Base-by-base conservation (phyloP, 2,113 vertebrate species). In the Calcarius ornatus region DNA sequence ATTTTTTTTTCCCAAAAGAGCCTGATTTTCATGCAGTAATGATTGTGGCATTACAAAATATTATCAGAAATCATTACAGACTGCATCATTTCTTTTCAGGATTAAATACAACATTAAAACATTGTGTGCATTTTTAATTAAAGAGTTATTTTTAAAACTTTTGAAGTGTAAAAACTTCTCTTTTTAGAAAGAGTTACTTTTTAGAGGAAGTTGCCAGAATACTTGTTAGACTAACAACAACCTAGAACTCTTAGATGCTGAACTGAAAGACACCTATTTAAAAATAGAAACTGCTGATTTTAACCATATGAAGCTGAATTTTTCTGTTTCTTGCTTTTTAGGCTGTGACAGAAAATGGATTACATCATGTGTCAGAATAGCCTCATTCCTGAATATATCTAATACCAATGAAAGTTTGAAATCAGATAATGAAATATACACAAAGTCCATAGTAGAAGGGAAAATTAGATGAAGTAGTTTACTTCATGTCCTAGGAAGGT, bases 231-330 rank as follows among this genome's bases (percentile, higher is more conserved):
- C 16, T 60, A 69, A 42, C 24, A 63, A 10, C 30, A 47, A 24
- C 15, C 9, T 40, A 42, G 12, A 43, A 65, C 6, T 72, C 33
- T 45, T 28, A 23, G 2, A 3, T 47, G 22, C 19, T 43, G 43
- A 86, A 23, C 2, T 0, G 1, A 71, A 68, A 35, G 21, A 27
- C 2, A 1, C 5, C 18, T 20, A 54, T n/a, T 66, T 81, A 35
- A 37, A 94, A 79, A 42, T 37, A 30, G 15, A 15, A 66, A 48
- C 10, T 47, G 20, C 47, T 76, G 38, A 3, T 63, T 70, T 86
- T 75, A 75, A 40, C 60, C 11, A 14, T 57, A 37, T 8, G 15
- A 60, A 54, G 38, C n/a, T 59, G 12, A 68, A 24, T 59, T 24
- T 27, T 73, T 84, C 54, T 77, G 31, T 90, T 82, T 63, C 35